Evolutionary conservation across 2,113 vertebrate genomes (phyloP), one percentile per base, ranked within the genome.

Genomic region (Scomber colias): DNA sequence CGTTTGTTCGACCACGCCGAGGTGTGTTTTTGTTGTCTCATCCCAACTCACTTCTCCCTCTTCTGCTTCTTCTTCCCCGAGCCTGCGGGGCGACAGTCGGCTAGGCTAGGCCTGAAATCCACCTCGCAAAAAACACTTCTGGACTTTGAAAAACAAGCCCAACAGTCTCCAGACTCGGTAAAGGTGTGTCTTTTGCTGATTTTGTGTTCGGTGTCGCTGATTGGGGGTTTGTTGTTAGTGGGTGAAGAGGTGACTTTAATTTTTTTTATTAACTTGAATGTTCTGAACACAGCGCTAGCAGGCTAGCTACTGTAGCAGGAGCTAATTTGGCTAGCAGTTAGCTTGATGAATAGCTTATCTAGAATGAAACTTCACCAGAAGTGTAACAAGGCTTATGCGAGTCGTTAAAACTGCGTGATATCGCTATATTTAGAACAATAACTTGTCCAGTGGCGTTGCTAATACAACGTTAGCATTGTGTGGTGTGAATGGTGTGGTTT

Each of bases 71-170:
- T 40, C 35, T 40, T 40, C 35, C 35, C 45, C 21, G 63, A 64
- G 51, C 48, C 68, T 72, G 61, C 64, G 70, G 79, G 30, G 82
- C 63, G 77, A 61, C 59, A 27, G n/a, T 69, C 12, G 55, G 78
- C 85, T 89, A 31, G 44, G 83, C 85, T 82, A 90, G 90, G 92
- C 91, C 88, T 31, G 76, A 90, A 83, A 69, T 40, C 85, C 78
- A 27, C 27, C 73, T 78, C 77, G 40, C 69, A 69, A 45, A 11
- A 19, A 16, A 77, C 75, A 86, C 82, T 84, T 83, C 68, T 82
- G 91, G 88, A 89, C 86, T 91, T 90, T 83, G 51, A 72, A 71
- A 91, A 90, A 80, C 77, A 84, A 68, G 45, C 45, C 16, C 51
- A 85, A 84, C 65, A 35, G 11, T 69, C 78, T 80, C 49, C 85